phyloP scores from a whole-genome alignment of 2,797 vertebrate genomes.

The Myotis pilosus region DNA sequence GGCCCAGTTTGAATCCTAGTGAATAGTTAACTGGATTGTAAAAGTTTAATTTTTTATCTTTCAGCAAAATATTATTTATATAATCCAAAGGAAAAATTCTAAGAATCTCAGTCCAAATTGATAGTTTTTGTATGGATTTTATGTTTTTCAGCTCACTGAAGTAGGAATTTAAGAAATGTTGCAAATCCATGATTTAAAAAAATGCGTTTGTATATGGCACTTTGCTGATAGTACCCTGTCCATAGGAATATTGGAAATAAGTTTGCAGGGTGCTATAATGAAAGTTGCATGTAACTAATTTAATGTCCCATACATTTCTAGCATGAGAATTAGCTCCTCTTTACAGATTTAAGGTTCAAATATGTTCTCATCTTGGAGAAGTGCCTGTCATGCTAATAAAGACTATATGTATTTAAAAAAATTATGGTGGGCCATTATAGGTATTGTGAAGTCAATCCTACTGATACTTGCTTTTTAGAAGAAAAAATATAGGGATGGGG shows the following conservation, averaged over 20 bases:
- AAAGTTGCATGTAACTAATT: not conserved
- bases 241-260: not conserved
- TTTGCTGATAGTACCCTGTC: not conserved
- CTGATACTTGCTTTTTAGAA: not conserved
- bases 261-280: not conserved
- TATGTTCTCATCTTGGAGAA: not conserved
- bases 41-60: slow-evolving; percentile 44
- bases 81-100: slow-evolving; percentile 3
- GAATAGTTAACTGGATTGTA: slow-evolving; percentile 15
- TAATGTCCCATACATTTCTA: slow-evolving; percentile 6
- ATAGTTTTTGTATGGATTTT: not conserved
- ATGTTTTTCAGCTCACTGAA: not conserved
- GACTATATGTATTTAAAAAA: not conserved
- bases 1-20: not conserved
- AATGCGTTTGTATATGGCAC: not conserved
- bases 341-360: not conserved
- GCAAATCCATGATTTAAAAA: not conserved
- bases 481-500: not conserved
- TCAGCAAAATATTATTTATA: slow-evolving; percentile 40
- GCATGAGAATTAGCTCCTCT: not conserved
- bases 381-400: not conserved
- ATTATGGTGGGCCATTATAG: not conserved
- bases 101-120: not conserved
- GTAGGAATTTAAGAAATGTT: slow-evolving; percentile 22
- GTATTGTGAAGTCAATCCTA: not conserved